Conservation (phyloP, 1,140 invertebrate species). For the Rhizoglyphus robini region DNA sequence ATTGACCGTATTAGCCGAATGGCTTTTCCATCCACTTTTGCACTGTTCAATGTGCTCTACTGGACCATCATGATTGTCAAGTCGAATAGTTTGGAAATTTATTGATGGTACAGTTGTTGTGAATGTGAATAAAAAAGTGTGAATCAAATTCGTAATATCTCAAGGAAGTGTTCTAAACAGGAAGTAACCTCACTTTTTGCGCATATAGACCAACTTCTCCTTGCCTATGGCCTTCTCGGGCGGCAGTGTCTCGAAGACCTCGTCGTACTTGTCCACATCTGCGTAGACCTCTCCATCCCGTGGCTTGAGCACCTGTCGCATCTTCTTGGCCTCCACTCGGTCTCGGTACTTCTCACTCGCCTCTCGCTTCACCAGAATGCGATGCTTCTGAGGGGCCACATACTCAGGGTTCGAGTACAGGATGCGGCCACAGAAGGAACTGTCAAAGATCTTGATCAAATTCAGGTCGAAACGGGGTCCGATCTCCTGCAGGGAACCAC, state of each 20-base stretch:
- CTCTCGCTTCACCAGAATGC: conserved; percentile 42
- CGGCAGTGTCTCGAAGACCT: conserved; percentile 23
- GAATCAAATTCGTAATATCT: no score
- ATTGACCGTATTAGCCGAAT: conserved; percentile 27
- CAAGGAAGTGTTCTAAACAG: no score
- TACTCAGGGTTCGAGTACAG: conserved; percentile 89
- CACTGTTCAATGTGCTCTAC: conserved; percentile 30
- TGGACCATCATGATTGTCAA: conserved; percentile 19
- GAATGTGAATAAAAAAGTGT: no score
- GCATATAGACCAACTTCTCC: no score
- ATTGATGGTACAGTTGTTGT: no score
- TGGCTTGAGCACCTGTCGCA: conserved; percentile 52
- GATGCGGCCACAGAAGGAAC: conserved; percentile 80
- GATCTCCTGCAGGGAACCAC: conserved; percentile 44
- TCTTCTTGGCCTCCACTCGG: conserved; percentile 58
- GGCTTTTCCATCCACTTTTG: conserved; percentile 26
- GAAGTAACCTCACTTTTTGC: no score
- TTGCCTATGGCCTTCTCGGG: no score
- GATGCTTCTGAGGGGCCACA: conserved; percentile 69
- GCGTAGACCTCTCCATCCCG: conserved; percentile 31
- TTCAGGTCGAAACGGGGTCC: conserved; percentile 90
- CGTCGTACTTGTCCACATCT: conserved; percentile 19
- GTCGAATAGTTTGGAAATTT: no score
- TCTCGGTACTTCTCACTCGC: conserved; percentile 61
- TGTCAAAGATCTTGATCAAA: conserved; percentile 79